A percentile compares a stretch with the other conserved stretches of the same genome.
Evolutionary conservation across 2,797 vertebrate genomes (phyloP).

Genomic region (Sternarchorhynchus goeldii): DNA sequence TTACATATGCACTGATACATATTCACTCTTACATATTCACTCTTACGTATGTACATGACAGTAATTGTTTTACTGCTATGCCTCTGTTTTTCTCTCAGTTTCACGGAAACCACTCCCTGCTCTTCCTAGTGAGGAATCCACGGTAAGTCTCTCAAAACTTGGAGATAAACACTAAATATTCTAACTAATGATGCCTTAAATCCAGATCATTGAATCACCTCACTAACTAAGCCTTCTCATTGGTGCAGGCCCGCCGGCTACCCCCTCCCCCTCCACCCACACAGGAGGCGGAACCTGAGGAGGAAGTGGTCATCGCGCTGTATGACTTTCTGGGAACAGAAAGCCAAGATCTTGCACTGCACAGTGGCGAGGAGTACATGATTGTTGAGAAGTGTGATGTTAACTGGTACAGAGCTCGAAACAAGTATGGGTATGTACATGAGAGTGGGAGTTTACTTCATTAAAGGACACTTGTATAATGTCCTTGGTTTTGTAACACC

Average conservation of each 20-base stretch:
- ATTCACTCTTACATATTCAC: not conserved
- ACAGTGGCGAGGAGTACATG: conserved; percentile 83
- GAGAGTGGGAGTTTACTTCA: not conserved
- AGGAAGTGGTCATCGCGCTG: conserved; percentile 84
- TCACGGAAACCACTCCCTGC: conserved; percentile 82
- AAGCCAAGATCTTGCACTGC: conserved; percentile 83
- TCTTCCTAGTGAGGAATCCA: conserved; percentile 67
- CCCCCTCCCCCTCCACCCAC: conserved; percentile 57
- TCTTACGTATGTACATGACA: not conserved
- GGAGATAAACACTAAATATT: no score
- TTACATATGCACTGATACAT: no score
- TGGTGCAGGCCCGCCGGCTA: conserved; percentile 40
- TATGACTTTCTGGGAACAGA: conserved; percentile 86
- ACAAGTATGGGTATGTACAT: conserved; percentile 78
- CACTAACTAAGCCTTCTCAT: not conserved
- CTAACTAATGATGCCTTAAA: no score
- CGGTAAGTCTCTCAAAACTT: not conserved
- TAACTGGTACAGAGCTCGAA: conserved; percentile 89
- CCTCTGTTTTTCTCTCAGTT: conserved; percentile 67
- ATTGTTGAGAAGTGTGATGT: conserved; percentile 83
- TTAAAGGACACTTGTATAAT: no score
- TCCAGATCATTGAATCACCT: no score
- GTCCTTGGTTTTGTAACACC: no score
- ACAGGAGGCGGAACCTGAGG: conserved; percentile 51
- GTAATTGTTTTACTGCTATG: not conserved